These are phyloP conservation scores for Pachypeltis micranthus DNA, from an alignment of 1,140 invertebrate genomes.

Conservation along the genomic window DNA sequence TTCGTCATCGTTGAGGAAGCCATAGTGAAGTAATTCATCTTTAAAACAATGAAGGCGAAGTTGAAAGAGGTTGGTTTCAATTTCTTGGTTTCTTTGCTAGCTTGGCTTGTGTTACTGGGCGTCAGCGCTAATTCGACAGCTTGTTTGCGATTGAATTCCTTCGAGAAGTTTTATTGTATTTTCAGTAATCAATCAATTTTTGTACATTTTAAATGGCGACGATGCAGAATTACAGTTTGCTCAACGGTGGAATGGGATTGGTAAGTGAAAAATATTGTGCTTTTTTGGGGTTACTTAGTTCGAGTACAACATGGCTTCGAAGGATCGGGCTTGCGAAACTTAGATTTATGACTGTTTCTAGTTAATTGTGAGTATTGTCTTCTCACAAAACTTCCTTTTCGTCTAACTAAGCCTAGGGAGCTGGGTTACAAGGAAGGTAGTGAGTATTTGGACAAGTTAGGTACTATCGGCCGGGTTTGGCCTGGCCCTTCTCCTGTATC, in stretches of 20 bases:
- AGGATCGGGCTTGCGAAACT: neutral
- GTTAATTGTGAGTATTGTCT: slow-evolving; percentile 4
- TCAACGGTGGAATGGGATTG: slow-evolving; percentile 24
- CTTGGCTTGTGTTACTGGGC: no score
- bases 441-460: no score
- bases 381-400: neutral
- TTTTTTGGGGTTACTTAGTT: neutral
- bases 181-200: neutral
- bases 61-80: no score
- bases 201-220: slow-evolving; percentile 15
- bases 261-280: neutral
- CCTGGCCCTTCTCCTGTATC: no score
- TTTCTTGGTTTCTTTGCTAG: no score
- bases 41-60: no score
- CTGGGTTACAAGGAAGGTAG: neutral
- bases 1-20: no score
- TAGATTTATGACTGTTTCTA: neutral
- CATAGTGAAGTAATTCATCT: no score
- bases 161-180: no score
- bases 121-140: no score
- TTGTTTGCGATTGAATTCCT: no score
- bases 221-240: slow-evolving; percentile 22
- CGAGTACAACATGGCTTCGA: neutral
- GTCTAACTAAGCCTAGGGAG: neutral
- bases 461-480: no score